Evolutionary conservation across 2,888 invertebrate species (phyloP).

Genomic region (Dryadula phaetusa): DNA sequence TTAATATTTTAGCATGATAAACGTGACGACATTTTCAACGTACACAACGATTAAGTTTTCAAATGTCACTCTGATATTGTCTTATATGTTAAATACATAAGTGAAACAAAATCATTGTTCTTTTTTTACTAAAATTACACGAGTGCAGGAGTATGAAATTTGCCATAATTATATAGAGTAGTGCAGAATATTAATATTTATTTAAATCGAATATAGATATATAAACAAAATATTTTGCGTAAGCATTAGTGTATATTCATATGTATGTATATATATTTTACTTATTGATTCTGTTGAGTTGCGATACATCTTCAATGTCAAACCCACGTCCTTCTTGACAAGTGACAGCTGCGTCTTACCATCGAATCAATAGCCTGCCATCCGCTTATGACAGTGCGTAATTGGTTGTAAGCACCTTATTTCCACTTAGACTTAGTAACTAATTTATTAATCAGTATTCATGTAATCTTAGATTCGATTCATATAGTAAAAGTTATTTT

Average conservation of each 20-base stretch:
- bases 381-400: constrained; percentile 32
- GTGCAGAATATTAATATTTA: too few species aligned
- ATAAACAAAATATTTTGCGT: not conserved
- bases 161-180: too few species aligned
- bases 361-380: constrained; percentile 27
- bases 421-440: not conserved
- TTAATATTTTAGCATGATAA: not conserved
- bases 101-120: too few species aligned
- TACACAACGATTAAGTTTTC: too few species aligned
- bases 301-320: constrained; percentile 33
- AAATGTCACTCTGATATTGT: too few species aligned
- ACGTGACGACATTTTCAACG: not conserved
- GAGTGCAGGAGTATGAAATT: too few species aligned
- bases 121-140: too few species aligned
- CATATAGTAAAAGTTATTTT: not conserved
- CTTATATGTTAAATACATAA: too few species aligned
- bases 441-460: not conserved
- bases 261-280: not conserved
- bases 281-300: constrained; percentile 18
- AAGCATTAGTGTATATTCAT: not conserved
- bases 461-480: not conserved
- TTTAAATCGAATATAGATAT: not conserved
- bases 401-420: constrained; percentile 27
- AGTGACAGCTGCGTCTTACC: constrained; percentile 38
- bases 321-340: constrained; percentile 36